A percentile compares a stretch with the other conserved stretches of the same genome.
These are phyloP conservation scores for Acanthosoma haemorrhoidale DNA, from an alignment of 2,888 invertebrate genomes.

Conservation along the genomic window DNA sequence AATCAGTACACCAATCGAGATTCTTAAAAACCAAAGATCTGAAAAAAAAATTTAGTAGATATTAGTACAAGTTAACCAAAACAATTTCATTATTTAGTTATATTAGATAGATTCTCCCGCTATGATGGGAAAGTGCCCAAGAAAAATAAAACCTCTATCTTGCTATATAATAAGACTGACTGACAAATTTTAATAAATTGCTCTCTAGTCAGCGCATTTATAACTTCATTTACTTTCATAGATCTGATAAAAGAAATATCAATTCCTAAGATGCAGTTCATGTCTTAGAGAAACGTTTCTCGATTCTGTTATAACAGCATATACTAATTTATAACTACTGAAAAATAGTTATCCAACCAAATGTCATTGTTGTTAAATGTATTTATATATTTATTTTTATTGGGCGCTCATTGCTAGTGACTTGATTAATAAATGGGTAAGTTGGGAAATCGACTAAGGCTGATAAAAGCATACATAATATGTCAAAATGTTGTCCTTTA, in stretches of 20 bases:
- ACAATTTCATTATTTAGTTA: not conserved
- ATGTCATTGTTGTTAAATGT: too few species aligned
- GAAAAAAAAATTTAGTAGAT: not conserved
- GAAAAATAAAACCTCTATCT: not conserved
- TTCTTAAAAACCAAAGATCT: conserved; percentile 10
- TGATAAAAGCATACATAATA: too few species aligned
- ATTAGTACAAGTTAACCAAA: not conserved
- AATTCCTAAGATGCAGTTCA: not conserved
- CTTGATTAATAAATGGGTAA: too few species aligned
- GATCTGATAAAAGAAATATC: not conserved
- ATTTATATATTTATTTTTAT: too few species aligned
- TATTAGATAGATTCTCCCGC: not conserved
- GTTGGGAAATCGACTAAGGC: too few species aligned
- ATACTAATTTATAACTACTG: not conserved
- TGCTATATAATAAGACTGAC: conserved; percentile 13
- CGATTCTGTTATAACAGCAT: not conserved
- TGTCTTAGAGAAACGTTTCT: not conserved
- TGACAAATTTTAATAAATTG: not conserved
- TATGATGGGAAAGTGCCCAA: not conserved
- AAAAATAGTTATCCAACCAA: not conserved
- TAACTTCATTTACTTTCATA: not conserved
- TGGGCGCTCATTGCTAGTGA: too few species aligned
- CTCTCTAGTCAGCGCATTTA: conserved; percentile 10
- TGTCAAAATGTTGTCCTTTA: too few species aligned
- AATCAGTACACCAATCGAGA: not conserved